Conservation (phyloP, 2,888 invertebrate genomes). For the Macrophya alboannulata region DNA sequence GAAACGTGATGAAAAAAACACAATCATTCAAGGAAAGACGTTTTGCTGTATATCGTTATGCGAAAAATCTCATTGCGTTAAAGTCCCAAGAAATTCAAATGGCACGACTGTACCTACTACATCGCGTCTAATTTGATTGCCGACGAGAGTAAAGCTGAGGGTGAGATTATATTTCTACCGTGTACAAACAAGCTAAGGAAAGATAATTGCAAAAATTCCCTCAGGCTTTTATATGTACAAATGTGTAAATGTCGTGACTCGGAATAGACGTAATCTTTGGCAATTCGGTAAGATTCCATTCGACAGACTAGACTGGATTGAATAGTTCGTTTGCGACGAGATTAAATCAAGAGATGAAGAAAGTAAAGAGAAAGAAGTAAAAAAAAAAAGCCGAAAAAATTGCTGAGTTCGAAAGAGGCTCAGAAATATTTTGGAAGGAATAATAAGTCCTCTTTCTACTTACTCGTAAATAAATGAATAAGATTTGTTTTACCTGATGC, state of each 20-base stretch:
- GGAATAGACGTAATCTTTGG: neutral
- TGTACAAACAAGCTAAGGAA: neutral
- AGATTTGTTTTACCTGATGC: conserved; percentile 69
- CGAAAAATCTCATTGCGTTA: neutral
- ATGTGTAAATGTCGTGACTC: neutral
- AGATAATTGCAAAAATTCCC: conserved; percentile 33
- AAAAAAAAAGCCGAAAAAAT: neutral
- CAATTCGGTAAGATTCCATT: neutral
- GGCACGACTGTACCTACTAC: neutral
- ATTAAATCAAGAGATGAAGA: conserved; percentile 29
- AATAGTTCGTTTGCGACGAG: conserved; percentile 34
- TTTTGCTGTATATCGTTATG: neutral
- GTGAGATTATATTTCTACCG: conserved; percentile 15
- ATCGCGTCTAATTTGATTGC: conserved; percentile 34
- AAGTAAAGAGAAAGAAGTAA: too few species aligned
- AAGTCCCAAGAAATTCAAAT: conserved; percentile 20
- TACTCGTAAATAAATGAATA: neutral
- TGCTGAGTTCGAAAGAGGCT: conserved; percentile 17
- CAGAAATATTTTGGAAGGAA: neutral
- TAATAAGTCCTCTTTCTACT: neutral
- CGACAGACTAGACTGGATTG: conserved; percentile 16
- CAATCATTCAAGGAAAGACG: neutral
- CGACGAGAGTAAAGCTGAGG: neutral
- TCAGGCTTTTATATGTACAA: neutral
- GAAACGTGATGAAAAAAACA: too few species aligned